These are phyloP conservation scores for Marasmarcha lunaedactyla DNA, from an alignment of 2,888 invertebrate species.

Conservation along the genomic window DNA sequence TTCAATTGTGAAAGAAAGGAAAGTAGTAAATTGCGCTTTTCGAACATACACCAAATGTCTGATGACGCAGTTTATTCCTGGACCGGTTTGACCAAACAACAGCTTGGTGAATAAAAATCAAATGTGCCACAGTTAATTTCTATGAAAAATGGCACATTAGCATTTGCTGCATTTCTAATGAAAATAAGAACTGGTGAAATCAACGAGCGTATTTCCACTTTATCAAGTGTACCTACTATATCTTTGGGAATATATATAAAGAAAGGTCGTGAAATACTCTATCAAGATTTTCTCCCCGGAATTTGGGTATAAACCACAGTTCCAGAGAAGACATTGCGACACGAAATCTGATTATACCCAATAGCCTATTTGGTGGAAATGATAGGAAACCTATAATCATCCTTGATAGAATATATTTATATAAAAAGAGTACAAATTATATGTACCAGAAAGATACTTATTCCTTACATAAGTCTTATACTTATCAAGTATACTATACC, in stretches of 20 bases:
- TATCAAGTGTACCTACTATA: neutral
- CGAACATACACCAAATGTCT: neutral
- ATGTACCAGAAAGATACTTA: constrained; percentile 15
- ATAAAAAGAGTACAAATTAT: constrained; percentile 16
- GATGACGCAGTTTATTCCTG: neutral
- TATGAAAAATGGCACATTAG: constrained; percentile 4
- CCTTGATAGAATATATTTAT: constrained; percentile 14
- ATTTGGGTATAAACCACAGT: constrained; percentile 10
- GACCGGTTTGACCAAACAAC: neutral
- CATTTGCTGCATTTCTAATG: neutral
- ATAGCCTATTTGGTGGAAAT: constrained; percentile 8
- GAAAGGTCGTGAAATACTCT: constrained; percentile 2
- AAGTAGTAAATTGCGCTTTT: neutral
- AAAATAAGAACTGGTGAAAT: constrained; percentile 2
- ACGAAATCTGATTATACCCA: constrained; percentile 13
- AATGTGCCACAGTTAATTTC: neutral
- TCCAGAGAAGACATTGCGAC: constrained; percentile 8
- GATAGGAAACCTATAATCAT: constrained; percentile 10
- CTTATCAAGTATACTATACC: constrained; percentile 3
- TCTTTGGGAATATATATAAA: neutral
- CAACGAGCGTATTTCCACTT: constrained; percentile 9
- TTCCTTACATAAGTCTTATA: constrained; percentile 11
- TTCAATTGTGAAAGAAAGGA: constrained; percentile 10
- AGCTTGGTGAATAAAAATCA: neutral
- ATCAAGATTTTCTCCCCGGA: neutral